Conservation (phyloP, 2,888 invertebrate species). For the Lypha dubia region DNA sequence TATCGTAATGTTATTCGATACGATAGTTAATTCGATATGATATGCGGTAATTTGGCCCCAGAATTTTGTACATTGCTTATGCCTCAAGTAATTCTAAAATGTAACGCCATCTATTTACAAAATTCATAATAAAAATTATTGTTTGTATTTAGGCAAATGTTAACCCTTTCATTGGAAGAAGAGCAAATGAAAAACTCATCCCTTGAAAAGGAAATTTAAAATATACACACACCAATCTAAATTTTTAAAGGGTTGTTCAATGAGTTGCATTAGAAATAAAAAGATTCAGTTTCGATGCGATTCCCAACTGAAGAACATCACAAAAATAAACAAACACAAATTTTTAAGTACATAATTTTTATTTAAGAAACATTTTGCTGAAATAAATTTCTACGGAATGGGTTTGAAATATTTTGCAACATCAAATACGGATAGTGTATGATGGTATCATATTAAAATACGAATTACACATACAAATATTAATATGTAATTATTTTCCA, state of each 20-base stretch:
- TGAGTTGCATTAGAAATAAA: slow-evolving; percentile 24
- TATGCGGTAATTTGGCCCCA: no score
- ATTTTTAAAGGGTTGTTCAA: slow-evolving; percentile 51
- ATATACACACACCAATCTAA: not conserved
- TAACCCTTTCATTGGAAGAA: slow-evolving; percentile 64
- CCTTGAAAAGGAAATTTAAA: slow-evolving; percentile 22
- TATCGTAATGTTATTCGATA: no score
- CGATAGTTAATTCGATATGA: no score
- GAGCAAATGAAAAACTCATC: slow-evolving; percentile 44
- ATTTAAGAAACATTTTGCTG: no score
- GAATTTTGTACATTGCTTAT: no score
- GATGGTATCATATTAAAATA: slow-evolving; percentile 1
- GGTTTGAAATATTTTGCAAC: not conserved
- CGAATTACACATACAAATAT: slow-evolving; percentile 26
- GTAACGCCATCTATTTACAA: no score
- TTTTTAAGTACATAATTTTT: no score
- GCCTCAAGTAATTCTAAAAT: no score
- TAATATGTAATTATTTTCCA: slow-evolving; percentile 41
- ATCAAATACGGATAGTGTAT: no score
- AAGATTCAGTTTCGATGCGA: not conserved
- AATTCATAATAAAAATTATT: not conserved
- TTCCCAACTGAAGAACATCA: slow-evolving; percentile 5
- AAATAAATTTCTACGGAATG: not conserved
- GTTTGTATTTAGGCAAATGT: slow-evolving; percentile 34
- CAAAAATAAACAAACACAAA: no score